Conservation (phyloP, 2,113 vertebrate species). For the Ophthalmolycus amberensis region DNA sequence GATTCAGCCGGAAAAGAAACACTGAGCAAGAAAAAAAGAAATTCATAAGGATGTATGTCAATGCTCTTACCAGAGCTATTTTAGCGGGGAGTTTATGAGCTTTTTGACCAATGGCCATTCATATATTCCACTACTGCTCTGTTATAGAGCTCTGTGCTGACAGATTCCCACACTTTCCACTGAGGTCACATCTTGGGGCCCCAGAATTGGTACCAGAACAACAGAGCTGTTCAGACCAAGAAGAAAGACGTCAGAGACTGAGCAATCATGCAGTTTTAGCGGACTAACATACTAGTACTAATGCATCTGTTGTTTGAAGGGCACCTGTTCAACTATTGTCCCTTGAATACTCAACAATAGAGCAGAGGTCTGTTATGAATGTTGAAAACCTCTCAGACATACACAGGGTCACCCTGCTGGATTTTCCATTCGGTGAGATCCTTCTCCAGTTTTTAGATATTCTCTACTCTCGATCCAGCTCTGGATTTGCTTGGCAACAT, state of each 20-base stretch:
- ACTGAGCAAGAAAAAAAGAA: neutral
- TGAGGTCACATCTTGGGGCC: constrained; percentile 25
- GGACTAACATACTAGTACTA: neutral
- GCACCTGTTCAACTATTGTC: constrained; percentile 40
- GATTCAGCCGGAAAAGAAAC: neutral
- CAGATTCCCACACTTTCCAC: constrained; percentile 28
- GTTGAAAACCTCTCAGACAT: constrained; percentile 33
- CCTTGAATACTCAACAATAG: constrained; percentile 30
- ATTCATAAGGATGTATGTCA: neutral
- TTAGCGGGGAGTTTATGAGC: constrained; percentile 9
- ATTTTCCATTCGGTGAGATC: constrained; percentile 60
- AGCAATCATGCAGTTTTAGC: constrained; percentile 25
- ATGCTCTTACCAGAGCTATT: constrained; percentile 13
- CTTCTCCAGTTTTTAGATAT: constrained; percentile 36
- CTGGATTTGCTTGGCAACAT: constrained; percentile 44
- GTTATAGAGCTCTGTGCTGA: constrained; percentile 23
- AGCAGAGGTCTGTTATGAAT: constrained; percentile 36
- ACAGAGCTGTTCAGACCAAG: constrained; percentile 12
- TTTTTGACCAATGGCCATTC: constrained; percentile 27
- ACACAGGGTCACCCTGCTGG: constrained; percentile 23
- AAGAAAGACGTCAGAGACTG: neutral
- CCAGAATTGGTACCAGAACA: constrained; percentile 2
- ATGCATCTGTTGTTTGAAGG: constrained; percentile 23
- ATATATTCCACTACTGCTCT: constrained; percentile 28
- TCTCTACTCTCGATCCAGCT: constrained; percentile 38